Evolutionary conservation across 2,113 vertebrate species (phyloP).

Genomic region (Antigone vipio): DNA sequence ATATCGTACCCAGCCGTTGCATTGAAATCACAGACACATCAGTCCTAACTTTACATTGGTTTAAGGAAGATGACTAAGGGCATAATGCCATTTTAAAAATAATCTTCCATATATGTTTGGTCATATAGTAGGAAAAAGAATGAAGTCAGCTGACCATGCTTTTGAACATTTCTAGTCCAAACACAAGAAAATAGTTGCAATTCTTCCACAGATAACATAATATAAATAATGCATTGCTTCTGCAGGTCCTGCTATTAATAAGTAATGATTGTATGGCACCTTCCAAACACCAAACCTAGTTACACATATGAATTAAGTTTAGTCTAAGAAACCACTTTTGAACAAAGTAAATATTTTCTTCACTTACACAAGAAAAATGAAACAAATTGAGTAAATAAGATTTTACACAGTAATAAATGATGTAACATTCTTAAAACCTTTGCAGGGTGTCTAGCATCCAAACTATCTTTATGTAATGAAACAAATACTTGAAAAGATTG

Average conservation of each 20-base stretch:
- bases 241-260: slow-evolving; percentile 36
- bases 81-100: neutral
- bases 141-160: neutral
- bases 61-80: neutral
- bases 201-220: slow-evolving; percentile 31
- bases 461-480: neutral
- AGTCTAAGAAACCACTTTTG: slow-evolving; percentile 8
- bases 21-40: neutral
- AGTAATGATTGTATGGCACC: slow-evolving; percentile 59
- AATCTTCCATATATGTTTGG: neutral
- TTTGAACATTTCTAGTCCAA: slow-evolving; percentile 21
- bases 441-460: neutral
- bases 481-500: neutral
- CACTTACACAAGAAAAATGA: slow-evolving; percentile 30
- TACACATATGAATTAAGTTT: slow-evolving; percentile 64
- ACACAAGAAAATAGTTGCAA: slow-evolving; percentile 41
- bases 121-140: neutral
- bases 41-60: neutral
- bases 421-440: neutral
- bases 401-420: slow-evolving; percentile 43
- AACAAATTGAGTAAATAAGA: slow-evolving; percentile 39
- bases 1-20: neutral
- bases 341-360: slow-evolving; percentile 61
- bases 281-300: slow-evolving; percentile 62
- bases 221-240: slow-evolving; percentile 50